These are phyloP conservation scores for Gila robusta DNA, from an alignment of 2,797 vertebrate genomes.

Conservation along the genomic window DNA sequence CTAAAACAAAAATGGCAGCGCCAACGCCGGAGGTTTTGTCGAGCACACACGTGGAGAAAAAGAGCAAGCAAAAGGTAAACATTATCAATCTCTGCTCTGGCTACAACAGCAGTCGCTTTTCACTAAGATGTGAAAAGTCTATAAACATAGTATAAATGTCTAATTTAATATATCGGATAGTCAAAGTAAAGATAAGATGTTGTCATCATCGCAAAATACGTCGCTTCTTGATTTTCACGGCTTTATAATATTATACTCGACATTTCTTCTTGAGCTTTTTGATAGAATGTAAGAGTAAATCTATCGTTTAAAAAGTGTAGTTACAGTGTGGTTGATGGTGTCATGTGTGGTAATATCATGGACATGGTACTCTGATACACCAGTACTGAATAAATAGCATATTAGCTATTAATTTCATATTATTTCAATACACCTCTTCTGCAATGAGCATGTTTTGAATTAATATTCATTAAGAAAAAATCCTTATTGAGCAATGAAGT, in stretches of 20 bases:
- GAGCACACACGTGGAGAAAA: slow-evolving; percentile 77
- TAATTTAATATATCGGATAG: too few relatives aligned
- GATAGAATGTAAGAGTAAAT: background rate
- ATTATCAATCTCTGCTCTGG: background rate
- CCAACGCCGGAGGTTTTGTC: background rate
- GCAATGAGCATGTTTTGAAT: too few relatives aligned
- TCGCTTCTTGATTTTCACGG: background rate
- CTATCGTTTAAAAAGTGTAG: background rate
- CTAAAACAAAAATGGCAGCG: slow-evolving; percentile 79
- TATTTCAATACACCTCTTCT: background rate
- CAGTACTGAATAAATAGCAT: background rate
- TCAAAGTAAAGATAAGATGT: background rate
- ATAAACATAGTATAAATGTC: too few relatives aligned
- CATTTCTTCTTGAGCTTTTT: background rate
- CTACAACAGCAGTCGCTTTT: fast-evolving
- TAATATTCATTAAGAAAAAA: too few relatives aligned
- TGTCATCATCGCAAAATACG: background rate
- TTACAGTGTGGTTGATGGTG: background rate
- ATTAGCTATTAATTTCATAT: background rate
- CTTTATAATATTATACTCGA: background rate
- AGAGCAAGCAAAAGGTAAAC: slow-evolving; percentile 74
- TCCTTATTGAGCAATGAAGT: too few relatives aligned
- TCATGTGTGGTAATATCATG: background rate
- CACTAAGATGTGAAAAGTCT: background rate
- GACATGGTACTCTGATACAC: background rate